A percentile compares a stretch with the other conserved stretches of the same genome.
Conservation (phyloP, 2,888 invertebrate genomes). For the Slavum lentiscoides region DNA sequence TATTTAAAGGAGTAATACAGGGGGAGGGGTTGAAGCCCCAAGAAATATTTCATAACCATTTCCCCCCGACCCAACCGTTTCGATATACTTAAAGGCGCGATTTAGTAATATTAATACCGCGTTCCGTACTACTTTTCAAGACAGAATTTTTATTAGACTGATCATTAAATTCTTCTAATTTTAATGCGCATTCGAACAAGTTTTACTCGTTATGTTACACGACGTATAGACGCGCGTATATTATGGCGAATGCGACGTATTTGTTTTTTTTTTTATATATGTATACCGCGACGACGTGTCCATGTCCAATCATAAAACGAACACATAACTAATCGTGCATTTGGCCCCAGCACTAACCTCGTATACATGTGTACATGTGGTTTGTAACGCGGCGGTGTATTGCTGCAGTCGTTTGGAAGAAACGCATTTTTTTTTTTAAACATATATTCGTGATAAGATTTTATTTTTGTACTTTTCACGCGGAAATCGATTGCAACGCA, state of each 20-base stretch:
- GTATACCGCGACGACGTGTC: slow-evolving; percentile 6
- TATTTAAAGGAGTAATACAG: too few species aligned
- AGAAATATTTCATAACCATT: too few species aligned
- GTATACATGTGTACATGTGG: not conserved
- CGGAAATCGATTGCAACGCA: slow-evolving; percentile 9
- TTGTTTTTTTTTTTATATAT: not conserved
- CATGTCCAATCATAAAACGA: slow-evolving; percentile 24
- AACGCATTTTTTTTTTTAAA: not conserved
- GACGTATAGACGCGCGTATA: not conserved
- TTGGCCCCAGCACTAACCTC: not conserved
- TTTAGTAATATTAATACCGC: too few species aligned
- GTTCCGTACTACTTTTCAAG: too few species aligned
- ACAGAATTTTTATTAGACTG: not conserved
- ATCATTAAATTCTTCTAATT: not conserved
- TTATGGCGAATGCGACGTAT: not conserved
- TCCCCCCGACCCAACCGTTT: too few species aligned
- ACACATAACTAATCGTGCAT: slow-evolving; percentile 7
- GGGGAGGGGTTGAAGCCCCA: too few species aligned
- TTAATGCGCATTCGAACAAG: not conserved
- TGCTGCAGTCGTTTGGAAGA: slow-evolving; percentile 6
- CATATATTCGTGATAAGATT: slow-evolving; percentile 19
- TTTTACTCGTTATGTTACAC: not conserved
- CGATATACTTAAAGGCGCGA: too few species aligned
- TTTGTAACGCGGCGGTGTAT: not conserved
- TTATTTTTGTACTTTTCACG: slow-evolving; percentile 2